Evolutionary conservation across 2,113 vertebrate genomes (phyloP), one percentile per base, ranked within the genome.

Genomic region (Marmota monax): DNA sequence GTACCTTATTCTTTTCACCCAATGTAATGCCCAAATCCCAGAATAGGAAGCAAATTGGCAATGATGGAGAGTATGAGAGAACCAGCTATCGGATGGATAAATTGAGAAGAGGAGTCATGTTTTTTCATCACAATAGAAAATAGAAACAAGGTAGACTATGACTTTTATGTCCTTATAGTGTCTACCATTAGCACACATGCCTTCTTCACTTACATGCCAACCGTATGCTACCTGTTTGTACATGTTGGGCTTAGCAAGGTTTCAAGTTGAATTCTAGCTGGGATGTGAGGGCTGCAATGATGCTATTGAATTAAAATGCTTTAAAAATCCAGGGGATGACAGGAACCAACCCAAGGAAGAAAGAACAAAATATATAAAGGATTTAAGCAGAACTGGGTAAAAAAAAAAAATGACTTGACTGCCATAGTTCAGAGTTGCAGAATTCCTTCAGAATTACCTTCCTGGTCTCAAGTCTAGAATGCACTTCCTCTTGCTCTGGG

Each of bases 91-190:
- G 45, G 73, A 72, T 22, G 4, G 22, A 69, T 76, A 61, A 32
- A 78, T 17, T 92, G 17, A 88, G 29, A 67, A 67, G 37, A 92
- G 34, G 34, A 39, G 5, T 82, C 45, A 48, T 25, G 17, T 67
- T 29, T 85, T 97, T 80, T 80, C 48, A 84, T 95, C 34, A 53
- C 4, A 70, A 45, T 2, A 73, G 32, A 90, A 87, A 90, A 45
- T 7, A 95, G 27, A 79, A 65, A 48, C 45, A 93, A 88, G 51
- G 20, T 45, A 86, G 45, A 45, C 56, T 39, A 13, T 22, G 51
- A 79, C 63, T 56, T 2, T 17, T 12, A 48, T 58, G 16, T 87
- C 25, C n/a, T 89, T 85, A n/a, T 2, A 82, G 5, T 80, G 76
- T 51, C 70, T 61, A 4, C n/a, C 32, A 73, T 5, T 9, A 85